Percentiles rank a stretch among this genome's conserved stretches.
Conservation (phyloP, 2,797 vertebrate genomes). For the Fringilla coelebs region DNA sequence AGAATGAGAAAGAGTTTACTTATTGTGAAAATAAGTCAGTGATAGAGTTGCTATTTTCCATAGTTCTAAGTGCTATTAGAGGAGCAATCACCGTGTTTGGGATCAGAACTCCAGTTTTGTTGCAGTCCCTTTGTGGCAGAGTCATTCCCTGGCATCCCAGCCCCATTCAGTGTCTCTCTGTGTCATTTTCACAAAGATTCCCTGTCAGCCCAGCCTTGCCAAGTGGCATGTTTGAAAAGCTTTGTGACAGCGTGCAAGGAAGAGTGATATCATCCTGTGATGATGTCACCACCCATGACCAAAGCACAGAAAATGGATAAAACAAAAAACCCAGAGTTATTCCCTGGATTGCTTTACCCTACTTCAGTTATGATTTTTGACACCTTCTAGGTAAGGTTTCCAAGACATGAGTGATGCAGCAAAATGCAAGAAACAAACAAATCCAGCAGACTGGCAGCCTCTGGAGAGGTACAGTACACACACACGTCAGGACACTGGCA, state of each 20-base stretch:
- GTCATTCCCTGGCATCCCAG: neutral
- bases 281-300: neutral
- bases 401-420: neutral
- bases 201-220: neutral
- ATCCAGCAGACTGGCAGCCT: neutral
- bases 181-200: neutral
- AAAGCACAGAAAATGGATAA: neutral
- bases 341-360: neutral
- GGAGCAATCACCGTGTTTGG: neutral
- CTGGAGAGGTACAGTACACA: neutral
- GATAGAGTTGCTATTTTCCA: conserved; percentile 48
- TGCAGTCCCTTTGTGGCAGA: neutral
- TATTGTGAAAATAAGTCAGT: conserved; percentile 65
- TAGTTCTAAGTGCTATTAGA: conserved; percentile 9
- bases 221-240: neutral
- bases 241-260: neutral
- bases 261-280: neutral
- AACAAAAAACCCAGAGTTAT: accelerated
- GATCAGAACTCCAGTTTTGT: neutral
- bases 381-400: neutral
- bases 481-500: neutral
- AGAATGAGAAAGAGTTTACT: conserved; percentile 49
- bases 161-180: neutral
- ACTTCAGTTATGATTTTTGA: neutral
- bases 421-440: neutral